Percentiles rank a stretch among this genome's conserved stretches.
These are phyloP conservation scores for Anas georgica DNA, from an alignment of 2,797 vertebrate species.

Conservation along the genomic window DNA sequence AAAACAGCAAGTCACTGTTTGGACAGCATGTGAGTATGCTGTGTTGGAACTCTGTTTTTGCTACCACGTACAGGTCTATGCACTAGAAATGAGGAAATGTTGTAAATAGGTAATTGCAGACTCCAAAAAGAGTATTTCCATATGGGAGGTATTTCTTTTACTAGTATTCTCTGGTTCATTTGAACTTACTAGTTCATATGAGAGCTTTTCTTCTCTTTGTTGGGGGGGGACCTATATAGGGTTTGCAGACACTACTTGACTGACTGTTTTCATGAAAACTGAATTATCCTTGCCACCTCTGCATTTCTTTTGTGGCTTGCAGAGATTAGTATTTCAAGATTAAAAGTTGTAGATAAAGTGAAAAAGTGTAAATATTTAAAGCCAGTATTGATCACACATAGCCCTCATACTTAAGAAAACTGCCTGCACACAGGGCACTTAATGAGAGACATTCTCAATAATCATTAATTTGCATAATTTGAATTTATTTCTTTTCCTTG, in stretches of 20 bases:
- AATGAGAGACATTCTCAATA: background rate
- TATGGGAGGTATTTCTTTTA: background rate
- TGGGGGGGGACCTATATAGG: background rate
- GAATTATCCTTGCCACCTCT: background rate
- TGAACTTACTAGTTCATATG: rapidly evolving
- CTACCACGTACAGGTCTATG: background rate
- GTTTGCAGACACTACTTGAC: background rate
- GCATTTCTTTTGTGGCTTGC: background rate
- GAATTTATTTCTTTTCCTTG: background rate
- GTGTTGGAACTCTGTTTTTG: background rate
- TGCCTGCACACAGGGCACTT: background rate
- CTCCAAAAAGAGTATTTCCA: background rate
- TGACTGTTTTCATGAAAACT: background rate
- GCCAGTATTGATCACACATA: background rate
- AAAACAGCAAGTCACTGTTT: background rate
- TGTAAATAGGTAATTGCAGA: background rate
- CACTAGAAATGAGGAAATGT: background rate
- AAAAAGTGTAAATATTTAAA: background rate
- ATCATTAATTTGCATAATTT: background rate
- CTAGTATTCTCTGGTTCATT: background rate
- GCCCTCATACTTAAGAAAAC: background rate
- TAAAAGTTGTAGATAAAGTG: background rate
- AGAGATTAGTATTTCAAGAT: background rate
- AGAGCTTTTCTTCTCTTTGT: background rate
- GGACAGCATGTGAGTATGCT: background rate